Percentiles rank a stretch among this genome's conserved stretches.
Evolutionary conservation across 2,888 invertebrate genomes (phyloP).

Genomic region (Cheilosia variabilis): DNA sequence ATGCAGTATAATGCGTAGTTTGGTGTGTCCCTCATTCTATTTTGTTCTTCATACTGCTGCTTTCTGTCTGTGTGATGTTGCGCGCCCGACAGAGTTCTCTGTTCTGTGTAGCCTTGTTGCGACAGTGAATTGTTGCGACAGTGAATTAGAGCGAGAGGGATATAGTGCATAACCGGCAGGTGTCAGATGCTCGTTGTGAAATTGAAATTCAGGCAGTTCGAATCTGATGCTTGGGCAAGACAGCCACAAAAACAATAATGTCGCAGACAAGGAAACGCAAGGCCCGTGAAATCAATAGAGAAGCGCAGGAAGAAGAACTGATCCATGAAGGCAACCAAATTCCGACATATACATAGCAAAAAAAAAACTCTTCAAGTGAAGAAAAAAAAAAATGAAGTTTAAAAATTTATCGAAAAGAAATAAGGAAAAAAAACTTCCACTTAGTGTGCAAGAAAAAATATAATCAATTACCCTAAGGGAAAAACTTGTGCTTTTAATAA

Average conservation of each 20-base stretch:
- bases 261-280: neutral
- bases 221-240: slow-evolving; percentile 7
- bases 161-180: neutral
- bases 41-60: slow-evolving; percentile 15
- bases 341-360: neutral
- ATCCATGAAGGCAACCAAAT: neutral
- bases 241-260: neutral
- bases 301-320: neutral
- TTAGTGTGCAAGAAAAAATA: too few species aligned
- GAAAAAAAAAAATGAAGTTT: too few species aligned
- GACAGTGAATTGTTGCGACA: slow-evolving; percentile 14
- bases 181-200: neutral
- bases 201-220: neutral
- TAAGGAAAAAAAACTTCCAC: too few species aligned
- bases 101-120: slow-evolving; percentile 11
- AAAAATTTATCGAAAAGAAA: too few species aligned
- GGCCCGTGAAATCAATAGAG: neutral
- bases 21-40: slow-evolving; percentile 2
- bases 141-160: slow-evolving; percentile 4
- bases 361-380: too few species aligned
- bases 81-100: neutral
- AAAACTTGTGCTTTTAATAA: too few species aligned
- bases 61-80: slow-evolving; percentile 12
- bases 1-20: neutral
- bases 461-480: too few species aligned